Conservation (phyloP, 2,888 invertebrate species). For the Omphaloscelis lunosa region DNA sequence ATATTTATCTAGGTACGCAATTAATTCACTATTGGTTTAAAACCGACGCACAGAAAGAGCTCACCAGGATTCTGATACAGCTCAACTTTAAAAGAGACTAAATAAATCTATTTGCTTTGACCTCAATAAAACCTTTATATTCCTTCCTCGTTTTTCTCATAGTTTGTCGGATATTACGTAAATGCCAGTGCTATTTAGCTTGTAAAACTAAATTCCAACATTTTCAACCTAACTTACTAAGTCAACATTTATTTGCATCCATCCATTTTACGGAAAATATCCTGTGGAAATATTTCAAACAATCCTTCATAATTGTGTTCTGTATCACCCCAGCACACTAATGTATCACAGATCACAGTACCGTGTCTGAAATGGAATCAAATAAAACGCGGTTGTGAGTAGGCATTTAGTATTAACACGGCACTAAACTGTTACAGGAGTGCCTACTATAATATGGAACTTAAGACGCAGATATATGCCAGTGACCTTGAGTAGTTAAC, state of each 20-base stretch:
- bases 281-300: no score
- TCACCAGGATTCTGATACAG: not conserved
- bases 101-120: no score
- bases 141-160: not conserved
- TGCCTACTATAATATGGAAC: no score
- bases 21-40: not conserved
- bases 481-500: no score
- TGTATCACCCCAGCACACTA: no score
- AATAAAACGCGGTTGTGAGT: conserved; percentile 11
- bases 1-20: not conserved
- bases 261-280: no score
- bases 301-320: no score
- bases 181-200: not conserved
- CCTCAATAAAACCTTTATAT: not conserved
- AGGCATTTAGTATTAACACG: not conserved
- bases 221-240: no score
- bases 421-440: not conserved
- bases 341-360: not conserved
- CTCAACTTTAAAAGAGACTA: no score
- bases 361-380: not conserved
- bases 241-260: no score
- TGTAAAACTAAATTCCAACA: no score
- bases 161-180: not conserved
- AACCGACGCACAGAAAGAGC: not conserved
- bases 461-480: no score